Conservation (phyloP, 37 sponge, comb jelly and placozoan species). For the Agelas oroides region DNA sequence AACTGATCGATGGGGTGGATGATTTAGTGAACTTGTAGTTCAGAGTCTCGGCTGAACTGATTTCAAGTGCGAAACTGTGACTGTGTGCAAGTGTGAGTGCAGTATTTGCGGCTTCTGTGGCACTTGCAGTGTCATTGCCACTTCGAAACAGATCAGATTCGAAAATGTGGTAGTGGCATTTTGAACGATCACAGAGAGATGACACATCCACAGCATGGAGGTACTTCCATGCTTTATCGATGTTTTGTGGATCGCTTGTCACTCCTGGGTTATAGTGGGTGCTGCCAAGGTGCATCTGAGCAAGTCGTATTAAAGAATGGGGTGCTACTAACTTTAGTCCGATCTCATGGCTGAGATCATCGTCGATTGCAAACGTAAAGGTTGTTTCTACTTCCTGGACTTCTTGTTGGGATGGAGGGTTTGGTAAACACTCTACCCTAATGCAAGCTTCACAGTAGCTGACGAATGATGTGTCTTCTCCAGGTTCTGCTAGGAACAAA, state of each 20-base stretch:
- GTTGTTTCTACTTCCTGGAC: neutral
- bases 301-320: neutral
- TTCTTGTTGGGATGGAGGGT: conserved; percentile 17
- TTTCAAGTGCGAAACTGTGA: neutral
- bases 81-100: neutral
- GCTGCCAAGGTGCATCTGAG: neutral
- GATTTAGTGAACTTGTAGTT: no score
- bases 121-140: neutral
- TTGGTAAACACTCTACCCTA: neutral
- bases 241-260: neutral
- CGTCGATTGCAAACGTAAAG: neutral
- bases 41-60: neutral
- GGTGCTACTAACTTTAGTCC: no score
- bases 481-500: conserved; percentile 1
- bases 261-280: conserved; percentile 7
- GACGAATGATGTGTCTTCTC: conserved; percentile 18
- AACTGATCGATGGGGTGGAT: no score
- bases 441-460: conserved; percentile 16
- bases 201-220: neutral
- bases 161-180: conserved; percentile 4
- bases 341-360: neutral
- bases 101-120: neutral
- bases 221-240: neutral
- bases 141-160: neutral
- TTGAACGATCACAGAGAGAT: neutral